Base-by-base conservation (phyloP, 2,797 vertebrate genomes). In the Pseudopleuronectes americanus region DNA sequence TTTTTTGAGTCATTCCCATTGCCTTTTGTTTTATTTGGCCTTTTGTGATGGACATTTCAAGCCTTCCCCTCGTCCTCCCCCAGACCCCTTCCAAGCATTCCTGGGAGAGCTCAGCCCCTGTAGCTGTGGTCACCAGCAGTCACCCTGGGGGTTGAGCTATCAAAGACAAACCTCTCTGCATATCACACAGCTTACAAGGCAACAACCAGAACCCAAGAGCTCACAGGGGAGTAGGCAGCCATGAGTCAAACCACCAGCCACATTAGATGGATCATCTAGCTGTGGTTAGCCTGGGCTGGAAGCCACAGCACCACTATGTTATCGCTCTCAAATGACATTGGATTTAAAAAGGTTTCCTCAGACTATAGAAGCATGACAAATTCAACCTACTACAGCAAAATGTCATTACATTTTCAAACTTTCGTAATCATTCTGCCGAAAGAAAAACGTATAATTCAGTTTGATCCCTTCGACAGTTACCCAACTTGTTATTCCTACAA, bases 41-140 rank as follows among this genome's bases (percentile, higher is more conserved):
- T 71, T 82, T 91, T 92, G 89, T 91, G 77, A 89, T 85, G 83
- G 85, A 80, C 85, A 89, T 89, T 80, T 81, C 58, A 74, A 65
- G 61, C 53, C 47, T 14, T 55, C 61, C 55, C 57, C 41, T 33
- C 16, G 8, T 51, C 53, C 49, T n/a, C 57, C 61, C 54, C 59
- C 41, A 53, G 33, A 64, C 6, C 31, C 47, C 54, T 55, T 68
- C 43, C 38, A 54, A 68, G 86, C 84, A 84, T 87, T 89, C 81
- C 75, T 83, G 26, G 79, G 73, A 89, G 79, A 80, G 64, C 74
- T 75, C 59, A 63, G 47, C 51, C 69, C 57, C 57, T 74, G 81
- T 61, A 77, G 48, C 76, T 81, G 78, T 58, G 61, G 76, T 81
- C 67, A 70, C 36, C 73, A 67, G 59, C 68, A 52, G 51, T 63